Conservation (phyloP, 2,797 vertebrate genomes). For the Rhinoraja longicauda region DNA sequence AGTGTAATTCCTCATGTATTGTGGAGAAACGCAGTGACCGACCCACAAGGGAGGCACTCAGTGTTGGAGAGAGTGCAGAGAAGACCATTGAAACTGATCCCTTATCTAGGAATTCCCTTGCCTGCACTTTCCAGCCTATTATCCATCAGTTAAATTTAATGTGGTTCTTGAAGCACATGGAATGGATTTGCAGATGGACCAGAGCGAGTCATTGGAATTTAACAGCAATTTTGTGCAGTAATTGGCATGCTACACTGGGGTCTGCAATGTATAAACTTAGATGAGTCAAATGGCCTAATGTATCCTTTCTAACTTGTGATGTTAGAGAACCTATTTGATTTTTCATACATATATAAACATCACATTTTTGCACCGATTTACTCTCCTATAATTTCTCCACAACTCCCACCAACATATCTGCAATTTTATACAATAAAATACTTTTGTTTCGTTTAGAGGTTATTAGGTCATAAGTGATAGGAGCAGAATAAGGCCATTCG, state of each 20-base stretch:
- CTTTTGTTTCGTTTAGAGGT: background rate
- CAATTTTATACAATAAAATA: background rate
- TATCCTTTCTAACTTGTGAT: background rate
- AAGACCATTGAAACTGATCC: background rate
- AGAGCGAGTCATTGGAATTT: background rate
- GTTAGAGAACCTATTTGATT: background rate
- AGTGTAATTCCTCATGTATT: background rate
- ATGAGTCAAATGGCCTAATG: background rate
- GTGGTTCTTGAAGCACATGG: background rate
- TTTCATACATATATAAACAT: background rate
- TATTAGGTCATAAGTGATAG: too few relatives aligned
- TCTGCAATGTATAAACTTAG: background rate
- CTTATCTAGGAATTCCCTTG: background rate
- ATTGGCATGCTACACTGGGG: background rate
- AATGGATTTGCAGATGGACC: background rate
- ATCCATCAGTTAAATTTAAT: background rate
- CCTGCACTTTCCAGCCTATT: background rate
- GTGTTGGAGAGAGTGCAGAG: background rate
- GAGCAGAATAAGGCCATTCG: too few relatives aligned
- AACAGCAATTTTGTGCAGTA: background rate
- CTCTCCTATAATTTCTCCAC: background rate
- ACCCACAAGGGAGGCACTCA: background rate
- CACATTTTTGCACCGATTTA: background rate
- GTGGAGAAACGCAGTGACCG: background rate
- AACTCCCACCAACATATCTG: background rate